Conservation (phyloP, 2,797 vertebrate genomes). For the Ctenopoma kingsleyae region DNA sequence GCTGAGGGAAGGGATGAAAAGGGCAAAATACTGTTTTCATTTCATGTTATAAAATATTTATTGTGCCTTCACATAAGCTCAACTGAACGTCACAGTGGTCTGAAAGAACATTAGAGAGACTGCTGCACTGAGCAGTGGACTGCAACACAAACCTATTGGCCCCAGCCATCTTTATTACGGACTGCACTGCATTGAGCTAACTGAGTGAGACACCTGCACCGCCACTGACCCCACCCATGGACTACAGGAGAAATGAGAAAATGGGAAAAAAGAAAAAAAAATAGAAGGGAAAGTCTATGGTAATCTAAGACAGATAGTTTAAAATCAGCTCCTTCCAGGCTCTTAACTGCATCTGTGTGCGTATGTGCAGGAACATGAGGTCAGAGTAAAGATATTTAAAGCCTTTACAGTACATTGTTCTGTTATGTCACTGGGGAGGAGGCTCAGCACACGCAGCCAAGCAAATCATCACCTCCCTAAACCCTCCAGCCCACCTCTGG, state of each 20-base stretch:
- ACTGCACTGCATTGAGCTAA: slow-evolving; percentile 59
- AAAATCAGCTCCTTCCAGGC: slow-evolving; percentile 57
- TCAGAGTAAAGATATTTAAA: slow-evolving; percentile 80
- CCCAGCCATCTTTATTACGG: slow-evolving; percentile 75
- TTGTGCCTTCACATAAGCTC: slow-evolving; percentile 77
- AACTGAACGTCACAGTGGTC: slow-evolving; percentile 74
- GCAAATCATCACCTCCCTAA: slow-evolving; percentile 75
- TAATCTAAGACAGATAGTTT: slow-evolving; percentile 67
- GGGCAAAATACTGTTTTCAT: slow-evolving; percentile 84
- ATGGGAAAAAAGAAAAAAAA: slow-evolving; percentile 13
- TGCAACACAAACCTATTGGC: slow-evolving; percentile 63
- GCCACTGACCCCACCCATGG: slow-evolving; percentile 30
- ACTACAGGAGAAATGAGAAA: slow-evolving; percentile 32
- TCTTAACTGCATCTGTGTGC: slow-evolving; percentile 35
- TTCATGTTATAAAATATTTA: slow-evolving; percentile 85
- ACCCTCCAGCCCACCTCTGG: slow-evolving; percentile 68
- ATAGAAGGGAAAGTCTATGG: slow-evolving; percentile 9
- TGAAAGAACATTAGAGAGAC: slow-evolving; percentile 75
- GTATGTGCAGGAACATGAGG: slow-evolving; percentile 68
- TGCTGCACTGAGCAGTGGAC: slow-evolving; percentile 53
- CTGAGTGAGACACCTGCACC: slow-evolving; percentile 61
- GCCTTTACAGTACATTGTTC: slow-evolving; percentile 78
- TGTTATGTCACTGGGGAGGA: slow-evolving; percentile 76
- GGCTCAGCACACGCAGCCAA: slow-evolving; percentile 69
- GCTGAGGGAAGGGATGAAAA: slow-evolving; percentile 75